Base-by-base conservation (phyloP, 2,113 vertebrate species). In the Periophthalmodon schlosseri region DNA sequence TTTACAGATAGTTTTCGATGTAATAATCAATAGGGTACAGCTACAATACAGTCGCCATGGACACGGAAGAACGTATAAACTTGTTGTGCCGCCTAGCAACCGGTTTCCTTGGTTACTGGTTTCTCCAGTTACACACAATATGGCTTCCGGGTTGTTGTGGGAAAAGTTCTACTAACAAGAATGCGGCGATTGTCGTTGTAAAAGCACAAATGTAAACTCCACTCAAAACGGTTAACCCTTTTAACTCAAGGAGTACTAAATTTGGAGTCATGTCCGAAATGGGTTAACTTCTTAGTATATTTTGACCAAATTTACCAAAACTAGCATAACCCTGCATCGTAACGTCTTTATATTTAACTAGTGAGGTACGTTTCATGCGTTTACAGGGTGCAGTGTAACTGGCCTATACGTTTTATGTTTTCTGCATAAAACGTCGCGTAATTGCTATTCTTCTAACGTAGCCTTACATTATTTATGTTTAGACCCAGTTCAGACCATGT, bases 81-180 rank as follows among this genome's bases (percentile, higher is more conserved):
- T 90, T 96, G 94, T 96, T 96, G 92, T 93, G 94, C 91, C 68
- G 91, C 94, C 82, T 88, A 87, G 95, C 94, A 95, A 95, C 94
- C 64, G 66, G 91, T 93, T 93, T 79, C 93, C 84, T 44, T 87
- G 86, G 93, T 24, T 89, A 94, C 93, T 64, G 14, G 57, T 73
- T 82, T 21, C 79, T 70, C 72, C 77, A 67, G 83, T 50, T 33
- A 78, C 81, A 81, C 64, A 85, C 81, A 84, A 84, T 78, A 82
- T 88, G 86, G 86, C 89, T 91, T 91, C 90, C 90, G 88, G 86
- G 73, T 91, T 76, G 74, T 82, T 75, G 56, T 73, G 14, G 67
- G 5, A 75, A 77, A 49, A 64, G 24, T 56, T 73, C 33, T n/a
- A 56, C 56, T 1, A 4, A 16, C 14, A 39, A 15, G 1, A 6